These are phyloP conservation scores for Homalodisca vitripennis DNA, from an alignment of 1,140 invertebrate genomes.

Conservation along the genomic window DNA sequence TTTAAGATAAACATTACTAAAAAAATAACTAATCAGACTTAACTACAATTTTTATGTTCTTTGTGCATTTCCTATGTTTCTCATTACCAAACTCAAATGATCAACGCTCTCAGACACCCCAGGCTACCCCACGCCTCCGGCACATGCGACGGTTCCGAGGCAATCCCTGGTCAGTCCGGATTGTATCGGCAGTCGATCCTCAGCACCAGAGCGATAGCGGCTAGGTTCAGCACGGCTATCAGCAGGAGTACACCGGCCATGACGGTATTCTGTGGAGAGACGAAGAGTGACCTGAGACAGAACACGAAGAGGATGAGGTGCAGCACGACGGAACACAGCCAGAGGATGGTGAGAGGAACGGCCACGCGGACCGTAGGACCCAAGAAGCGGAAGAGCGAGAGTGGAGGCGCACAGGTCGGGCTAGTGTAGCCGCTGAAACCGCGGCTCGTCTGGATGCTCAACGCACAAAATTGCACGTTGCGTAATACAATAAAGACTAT, in stretches of 20 bases:
- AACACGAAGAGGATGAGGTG: conserved; percentile 36
- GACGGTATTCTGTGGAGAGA: conserved; percentile 32
- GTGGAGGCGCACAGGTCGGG: conserved; percentile 49
- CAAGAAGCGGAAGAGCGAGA: conserved; percentile 52
- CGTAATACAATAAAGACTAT: too few relatives aligned
- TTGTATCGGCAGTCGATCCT: conserved; percentile 41
- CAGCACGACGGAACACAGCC: conserved; percentile 49
- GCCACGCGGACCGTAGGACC: conserved; percentile 49
- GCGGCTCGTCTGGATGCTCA: conserved; percentile 49
- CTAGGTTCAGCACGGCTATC: conserved; percentile 34
- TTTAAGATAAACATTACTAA: too few relatives aligned
- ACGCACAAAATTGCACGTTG: too few relatives aligned
- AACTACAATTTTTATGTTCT: too few relatives aligned
- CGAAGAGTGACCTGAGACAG: conserved; percentile 32
- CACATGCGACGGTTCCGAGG: too few relatives aligned
- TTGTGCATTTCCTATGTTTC: too few relatives aligned
- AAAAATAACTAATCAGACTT: too few relatives aligned
- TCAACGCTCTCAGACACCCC: too few relatives aligned
- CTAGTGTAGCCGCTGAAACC: conserved; percentile 50
- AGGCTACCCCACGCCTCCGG: too few relatives aligned
- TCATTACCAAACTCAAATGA: too few relatives aligned
- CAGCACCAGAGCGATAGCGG: conserved; percentile 33
- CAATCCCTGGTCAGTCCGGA: conserved; percentile 42
- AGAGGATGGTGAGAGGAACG: conserved; percentile 51
- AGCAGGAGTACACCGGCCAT: conserved; percentile 38